These are phyloP conservation scores for Ctenopoma kingsleyae DNA, from an alignment of 2,797 vertebrate genomes.

Conservation along the genomic window DNA sequence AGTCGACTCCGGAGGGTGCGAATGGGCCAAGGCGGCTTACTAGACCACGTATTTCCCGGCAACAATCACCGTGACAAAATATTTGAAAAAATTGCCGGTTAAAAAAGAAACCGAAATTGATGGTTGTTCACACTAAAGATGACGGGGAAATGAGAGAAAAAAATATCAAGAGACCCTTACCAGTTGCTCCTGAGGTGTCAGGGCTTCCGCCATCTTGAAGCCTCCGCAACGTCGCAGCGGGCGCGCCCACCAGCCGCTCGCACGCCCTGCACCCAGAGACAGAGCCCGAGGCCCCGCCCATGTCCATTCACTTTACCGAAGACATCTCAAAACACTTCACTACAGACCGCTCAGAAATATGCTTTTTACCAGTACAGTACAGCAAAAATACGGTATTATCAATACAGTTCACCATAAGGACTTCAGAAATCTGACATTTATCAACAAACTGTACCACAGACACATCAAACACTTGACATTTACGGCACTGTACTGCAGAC, in stretches of 20 bases:
- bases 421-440: neutral
- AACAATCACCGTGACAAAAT: neutral
- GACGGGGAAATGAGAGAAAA: neutral
- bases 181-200: slow-evolving; percentile 90
- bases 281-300: slow-evolving; percentile 48
- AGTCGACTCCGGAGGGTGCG: slow-evolving; percentile 49
- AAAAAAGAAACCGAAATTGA: neutral
- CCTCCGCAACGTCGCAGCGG: slow-evolving; percentile 86
- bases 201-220: slow-evolving; percentile 92
- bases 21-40: slow-evolving; percentile 67
- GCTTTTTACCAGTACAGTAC: neutral
- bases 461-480: neutral
- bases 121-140: neutral
- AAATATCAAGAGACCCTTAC: slow-evolving; percentile 78
- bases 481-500: too few species aligned
- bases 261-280: slow-evolving; percentile 50
- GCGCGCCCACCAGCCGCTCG: slow-evolving; percentile 79
- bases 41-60: neutral
- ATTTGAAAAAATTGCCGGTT: neutral
- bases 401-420: neutral
- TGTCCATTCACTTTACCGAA: neutral
- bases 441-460: neutral
- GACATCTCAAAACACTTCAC: neutral
- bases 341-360: neutral
- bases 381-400: neutral